Evolutionary conservation across 2,797 vertebrate species (phyloP), one percentile per base, ranked within the genome.

Genomic region (Platalea minor): DNA sequence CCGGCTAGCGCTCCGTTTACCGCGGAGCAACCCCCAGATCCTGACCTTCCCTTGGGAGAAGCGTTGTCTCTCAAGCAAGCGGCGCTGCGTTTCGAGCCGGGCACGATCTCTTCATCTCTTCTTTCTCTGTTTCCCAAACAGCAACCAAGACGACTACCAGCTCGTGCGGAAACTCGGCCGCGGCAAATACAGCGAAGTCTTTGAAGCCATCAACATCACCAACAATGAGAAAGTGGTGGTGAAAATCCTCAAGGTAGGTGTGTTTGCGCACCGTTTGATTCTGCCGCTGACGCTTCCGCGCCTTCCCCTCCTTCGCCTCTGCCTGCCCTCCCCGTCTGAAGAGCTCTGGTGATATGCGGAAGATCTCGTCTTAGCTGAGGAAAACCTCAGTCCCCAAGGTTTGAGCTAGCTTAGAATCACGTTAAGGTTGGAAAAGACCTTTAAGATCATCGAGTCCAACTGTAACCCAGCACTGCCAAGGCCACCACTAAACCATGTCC

Each of bases 201-300:
- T 99, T 50, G 98, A 98, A 96, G 98, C 98, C 39, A 98, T 99
- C 90, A 98, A 99, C 97, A 98, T 99, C 96, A 98, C 98, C 85
- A 98, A 98, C 93, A 98, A 98, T 5, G 98, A 98, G 93, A 98
- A 98, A 70, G 98, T 98, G 53, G 98, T 98, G 37, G 98, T 99
- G 54, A 98, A 98, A 95, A 98, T 99, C 88, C 98, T 99, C 28
- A 98, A 99, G 98, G 98, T 98, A 81, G 75, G 93, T 4, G 60
- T 7, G 10, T 7, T 3, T 4, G 7, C 11, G 13, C 59, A 3
- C 19, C 5, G 5, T 4, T 6, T 3, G 7, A 3, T 24, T 50
- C 63, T 45, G 11, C n/a, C 8, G n/a, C 43, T 9, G 13, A 3
- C 5, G 28, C 39, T 50, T 39, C 39, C 3, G 18, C 5, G 6